phyloP scores from a whole-genome alignment of 2,113 vertebrate genomes.

The Oncorhynchus clarkii region DNA sequence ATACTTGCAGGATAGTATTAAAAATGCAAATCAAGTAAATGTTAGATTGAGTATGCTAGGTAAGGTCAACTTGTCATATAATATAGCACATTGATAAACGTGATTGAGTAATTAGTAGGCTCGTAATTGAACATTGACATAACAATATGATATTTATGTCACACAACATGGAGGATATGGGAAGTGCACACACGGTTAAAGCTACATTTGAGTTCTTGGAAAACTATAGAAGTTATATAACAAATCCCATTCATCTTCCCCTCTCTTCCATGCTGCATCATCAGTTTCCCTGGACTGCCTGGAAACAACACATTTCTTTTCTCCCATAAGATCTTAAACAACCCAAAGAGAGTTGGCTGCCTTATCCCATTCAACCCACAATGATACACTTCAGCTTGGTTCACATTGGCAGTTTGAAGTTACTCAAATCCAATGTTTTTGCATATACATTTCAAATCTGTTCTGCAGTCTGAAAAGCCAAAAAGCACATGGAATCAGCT shows the following conservation, averaged over 20 bases:
- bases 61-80: background rate
- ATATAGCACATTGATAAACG: background rate
- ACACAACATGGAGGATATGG: slow-evolving; percentile 22
- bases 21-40: background rate
- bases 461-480: too few relatives aligned
- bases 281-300: slow-evolving; percentile 62
- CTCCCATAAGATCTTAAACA: slow-evolving; percentile 64
- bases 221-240: slow-evolving; percentile 69
- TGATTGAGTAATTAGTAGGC: too few relatives aligned
- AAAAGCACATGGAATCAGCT: too few relatives aligned
- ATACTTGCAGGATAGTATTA: background rate
- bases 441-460: too few relatives aligned
- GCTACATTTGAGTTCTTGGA: slow-evolving; percentile 55
- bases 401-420: too few relatives aligned
- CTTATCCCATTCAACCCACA: slow-evolving; percentile 57
- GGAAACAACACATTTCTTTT: slow-evolving; percentile 70
- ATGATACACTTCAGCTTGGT: slow-evolving; percentile 44
- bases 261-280: slow-evolving; percentile 68
- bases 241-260: slow-evolving; percentile 65
- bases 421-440: too few relatives aligned
- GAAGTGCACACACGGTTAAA: slow-evolving; percentile 36
- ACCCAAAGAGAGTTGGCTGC: slow-evolving; percentile 61
- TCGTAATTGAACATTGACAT: background rate
- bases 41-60: background rate
- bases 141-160: slow-evolving; percentile 9